phyloP scores from a whole-genome alignment of 2,888 invertebrate genomes.

The Conistra vaccinii region DNA sequence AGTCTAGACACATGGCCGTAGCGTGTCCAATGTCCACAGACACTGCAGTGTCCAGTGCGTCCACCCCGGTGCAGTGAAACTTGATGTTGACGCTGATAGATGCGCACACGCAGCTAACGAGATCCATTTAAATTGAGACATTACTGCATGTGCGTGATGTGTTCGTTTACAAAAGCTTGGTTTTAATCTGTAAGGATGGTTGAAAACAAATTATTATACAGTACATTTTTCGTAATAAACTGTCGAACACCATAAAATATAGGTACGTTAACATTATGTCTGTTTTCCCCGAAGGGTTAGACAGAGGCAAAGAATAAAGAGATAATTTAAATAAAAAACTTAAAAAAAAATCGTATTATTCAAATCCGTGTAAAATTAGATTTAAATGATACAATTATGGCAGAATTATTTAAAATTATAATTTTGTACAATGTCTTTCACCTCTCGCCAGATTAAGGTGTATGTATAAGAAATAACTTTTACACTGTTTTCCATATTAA shows the following conservation, averaged over 20 bases:
- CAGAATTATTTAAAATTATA: background rate
- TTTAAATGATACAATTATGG: background rate
- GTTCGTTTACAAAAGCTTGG: background rate
- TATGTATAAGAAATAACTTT: background rate
- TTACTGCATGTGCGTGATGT: slow-evolving; percentile 46
- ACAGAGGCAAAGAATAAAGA: background rate
- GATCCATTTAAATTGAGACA: slow-evolving; percentile 59
- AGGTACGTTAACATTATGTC: background rate
- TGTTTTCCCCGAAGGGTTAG: background rate
- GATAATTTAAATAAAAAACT: background rate
- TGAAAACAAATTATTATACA: background rate
- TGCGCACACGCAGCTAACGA: slow-evolving; percentile 43
- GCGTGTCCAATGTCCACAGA: slow-evolving; percentile 46
- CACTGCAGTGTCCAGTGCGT: slow-evolving; percentile 51
- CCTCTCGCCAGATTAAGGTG: background rate
- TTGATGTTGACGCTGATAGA: slow-evolving; percentile 56
- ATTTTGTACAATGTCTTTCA: slow-evolving; percentile 7
- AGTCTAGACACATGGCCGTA: slow-evolving; percentile 14
- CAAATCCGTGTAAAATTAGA: background rate
- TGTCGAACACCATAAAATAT: background rate
- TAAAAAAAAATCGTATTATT: no score
- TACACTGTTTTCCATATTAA: slow-evolving; percentile 35
- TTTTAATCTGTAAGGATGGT: background rate
- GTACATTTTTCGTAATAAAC: background rate
- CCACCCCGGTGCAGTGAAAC: slow-evolving; percentile 64